Base-by-base conservation (phyloP, 2,113 vertebrate genomes). In the Labeo catla region DNA sequence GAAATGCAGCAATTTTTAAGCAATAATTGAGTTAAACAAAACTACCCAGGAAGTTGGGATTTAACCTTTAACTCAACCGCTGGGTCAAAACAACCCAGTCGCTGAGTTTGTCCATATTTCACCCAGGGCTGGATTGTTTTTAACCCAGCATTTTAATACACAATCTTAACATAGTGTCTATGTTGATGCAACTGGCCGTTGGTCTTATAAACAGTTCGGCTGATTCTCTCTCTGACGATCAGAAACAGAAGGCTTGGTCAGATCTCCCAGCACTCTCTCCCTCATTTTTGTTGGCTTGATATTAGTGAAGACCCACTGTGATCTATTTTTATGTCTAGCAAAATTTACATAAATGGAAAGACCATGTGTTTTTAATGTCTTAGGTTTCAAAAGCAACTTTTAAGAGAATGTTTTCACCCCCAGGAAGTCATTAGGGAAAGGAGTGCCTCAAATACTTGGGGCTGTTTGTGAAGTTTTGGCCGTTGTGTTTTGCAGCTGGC, bases 341-440 rank as follows among this genome's bases (percentile, higher is more conserved):
- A 34, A 47, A 76, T 76, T 47, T 28, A 28, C 73, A 50, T 15
- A 52, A 50, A 76, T 21, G 23, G n/a, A 13, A 52, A 49, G 13
- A 52, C 11, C n/a, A 34, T 81, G 19, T 65, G 12, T 8, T 16
- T 66, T 63, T 23, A 57, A 21, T 4, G 0, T 13, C 12, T 63
- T 1, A 0, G 43, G 23, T 68, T 82, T 68, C 8, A 82, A 82
- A 82, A 63, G 15, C 23, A 11, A 36, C 3, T 28, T 81, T 65
- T 49, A 49, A 47, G 39, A 81, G 6, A 81, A 34, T 16, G n/a
- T 81, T 66, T 81, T 63, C n/a, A 45, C 39, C 21, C 54, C 12
- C 21, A 49, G n/a, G 43, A 65, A 65, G 39, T 61, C 54, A n/a
- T 59, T 11, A 59, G 19, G 76, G 36, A 79, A 78, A 59, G 76